Conservation (phyloP, 2,797 vertebrate species). For the Hephaestus fuliginosus region DNA sequence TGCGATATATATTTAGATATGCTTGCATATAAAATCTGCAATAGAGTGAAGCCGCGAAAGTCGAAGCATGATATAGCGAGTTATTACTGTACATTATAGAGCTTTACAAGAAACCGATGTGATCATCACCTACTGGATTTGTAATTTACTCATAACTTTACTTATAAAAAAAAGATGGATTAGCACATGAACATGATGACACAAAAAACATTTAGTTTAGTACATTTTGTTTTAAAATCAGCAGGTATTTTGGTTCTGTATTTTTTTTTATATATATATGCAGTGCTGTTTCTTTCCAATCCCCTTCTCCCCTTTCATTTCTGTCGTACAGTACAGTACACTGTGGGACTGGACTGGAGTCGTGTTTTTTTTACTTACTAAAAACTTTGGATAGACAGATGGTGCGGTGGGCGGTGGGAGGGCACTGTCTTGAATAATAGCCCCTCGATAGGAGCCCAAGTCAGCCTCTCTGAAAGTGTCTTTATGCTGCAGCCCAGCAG, state of each 20-base stretch:
- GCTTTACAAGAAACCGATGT: not conserved
- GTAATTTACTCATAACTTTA: not conserved
- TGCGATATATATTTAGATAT: no score
- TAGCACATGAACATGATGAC: not conserved
- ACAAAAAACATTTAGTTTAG: not conserved
- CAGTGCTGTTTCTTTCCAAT: conserved; percentile 20
- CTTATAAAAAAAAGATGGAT: not conserved
- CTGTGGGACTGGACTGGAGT: conserved; percentile 50
- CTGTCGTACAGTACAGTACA: conserved; percentile 37
- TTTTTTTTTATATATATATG: not conserved
- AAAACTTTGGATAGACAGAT: conserved; percentile 76
- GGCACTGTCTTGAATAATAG: conserved; percentile 79
- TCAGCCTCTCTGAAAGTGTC: conserved; percentile 77
- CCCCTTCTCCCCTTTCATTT: conserved; percentile 20
- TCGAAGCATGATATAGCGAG: no score
- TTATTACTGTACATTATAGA: not conserved
- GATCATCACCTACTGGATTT: not conserved
- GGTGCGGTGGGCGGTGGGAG: conserved; percentile 73
- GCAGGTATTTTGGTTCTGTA: conserved; percentile 12
- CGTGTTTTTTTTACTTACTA: conserved; percentile 52
- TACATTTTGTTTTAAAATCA: not conserved
- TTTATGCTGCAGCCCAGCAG: conserved; percentile 75
- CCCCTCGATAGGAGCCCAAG: conserved; percentile 69
- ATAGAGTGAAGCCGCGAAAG: no score
- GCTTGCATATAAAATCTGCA: no score